Evolutionary conservation across 2,888 invertebrate genomes (phyloP), one percentile per base, ranked within the genome.

Genomic region (Clitarchus hookeri): DNA sequence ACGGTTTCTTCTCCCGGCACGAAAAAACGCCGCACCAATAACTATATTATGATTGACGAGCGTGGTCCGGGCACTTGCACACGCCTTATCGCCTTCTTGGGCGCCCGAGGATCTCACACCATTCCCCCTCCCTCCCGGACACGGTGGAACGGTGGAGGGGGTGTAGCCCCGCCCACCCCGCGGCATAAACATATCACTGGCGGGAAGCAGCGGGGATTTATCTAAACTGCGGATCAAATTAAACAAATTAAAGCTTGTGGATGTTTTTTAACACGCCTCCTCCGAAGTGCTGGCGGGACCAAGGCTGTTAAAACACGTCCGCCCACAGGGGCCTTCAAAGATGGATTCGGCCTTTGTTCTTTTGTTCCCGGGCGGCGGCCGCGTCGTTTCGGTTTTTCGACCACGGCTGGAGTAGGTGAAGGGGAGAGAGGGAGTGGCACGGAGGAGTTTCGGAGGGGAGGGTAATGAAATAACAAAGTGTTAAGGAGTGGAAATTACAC

Each of bases 241-340:
- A 87, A 87, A 87, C 87, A 87, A 86, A 87, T 87, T 87, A 86
- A 86, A 87, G 84, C 86, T 86, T 86, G 86, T 84, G 44, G 36
- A 82, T 82, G 84, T 85, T 84, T 84, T n/a, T 87, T 86, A 87
- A 86, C 87, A 87, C 87, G 85, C 86, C 85, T 48, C n/a, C 53
- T 25, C 78, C 65, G 53, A n/a, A n/a, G 65, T 65, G 23, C 16
- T n/a, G 65, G 65, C 65, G 53, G 19, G 53, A 53, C 53, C 79
- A 6, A 13, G 79, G 27, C 44, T 82, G 44, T 82, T 82, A 44
- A 82, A 82, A 82, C 82, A 82, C 44, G 82, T 82, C 82, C 82
- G 82, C 82, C 82, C 82, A 48, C 79, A n/a, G 9, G n/a, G 6
- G 25, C n/a, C 27, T 13, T 79, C 27, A 82, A 82, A 82, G 82